Evolutionary conservation across 1,140 invertebrate species (phyloP).

Genomic region (Anastatus disparis): DNA sequence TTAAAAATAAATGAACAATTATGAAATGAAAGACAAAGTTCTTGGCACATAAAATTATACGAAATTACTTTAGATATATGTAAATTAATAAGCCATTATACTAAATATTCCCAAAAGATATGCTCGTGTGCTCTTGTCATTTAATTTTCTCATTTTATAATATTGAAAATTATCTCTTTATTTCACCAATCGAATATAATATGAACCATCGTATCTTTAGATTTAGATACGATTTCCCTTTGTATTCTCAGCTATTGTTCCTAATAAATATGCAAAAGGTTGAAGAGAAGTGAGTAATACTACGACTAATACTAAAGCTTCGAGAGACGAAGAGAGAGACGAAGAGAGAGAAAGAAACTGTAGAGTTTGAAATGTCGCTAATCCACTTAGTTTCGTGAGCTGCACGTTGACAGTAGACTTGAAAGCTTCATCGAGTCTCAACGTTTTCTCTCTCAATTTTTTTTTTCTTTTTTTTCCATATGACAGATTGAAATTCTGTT

Average conservation of each 20-base stretch:
- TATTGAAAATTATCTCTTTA: too few relatives aligned
- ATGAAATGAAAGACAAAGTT: conserved; percentile 1
- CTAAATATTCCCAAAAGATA: conserved; percentile 19
- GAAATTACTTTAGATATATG: too few relatives aligned
- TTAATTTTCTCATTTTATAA: too few relatives aligned
- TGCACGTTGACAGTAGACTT: neutral
- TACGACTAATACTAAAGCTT: too few relatives aligned
- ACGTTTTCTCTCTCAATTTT: too few relatives aligned
- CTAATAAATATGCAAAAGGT: conserved; percentile 35
- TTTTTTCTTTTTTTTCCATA: neutral
- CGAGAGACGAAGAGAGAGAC: neutral
- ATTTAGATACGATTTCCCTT: neutral
- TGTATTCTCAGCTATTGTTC: neutral
- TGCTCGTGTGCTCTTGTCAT: conserved; percentile 19
- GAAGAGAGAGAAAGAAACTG: neutral
- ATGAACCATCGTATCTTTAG: conserved; percentile 28
- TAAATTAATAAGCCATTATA: conserved; percentile 27
- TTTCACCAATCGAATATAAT: neutral
- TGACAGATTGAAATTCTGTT: neutral
- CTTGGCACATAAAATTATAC: conserved; percentile 31
- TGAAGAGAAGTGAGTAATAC: neutral
- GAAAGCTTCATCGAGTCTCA: too few relatives aligned
- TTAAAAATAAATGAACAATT: neutral
- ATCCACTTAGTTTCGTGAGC: conserved; percentile 30
- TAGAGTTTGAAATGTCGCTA: neutral